Evolutionary conservation across 2,888 invertebrate species (phyloP), one percentile per base, ranked within the genome.

Genomic region (Pyrrhosoma nymphula): DNA sequence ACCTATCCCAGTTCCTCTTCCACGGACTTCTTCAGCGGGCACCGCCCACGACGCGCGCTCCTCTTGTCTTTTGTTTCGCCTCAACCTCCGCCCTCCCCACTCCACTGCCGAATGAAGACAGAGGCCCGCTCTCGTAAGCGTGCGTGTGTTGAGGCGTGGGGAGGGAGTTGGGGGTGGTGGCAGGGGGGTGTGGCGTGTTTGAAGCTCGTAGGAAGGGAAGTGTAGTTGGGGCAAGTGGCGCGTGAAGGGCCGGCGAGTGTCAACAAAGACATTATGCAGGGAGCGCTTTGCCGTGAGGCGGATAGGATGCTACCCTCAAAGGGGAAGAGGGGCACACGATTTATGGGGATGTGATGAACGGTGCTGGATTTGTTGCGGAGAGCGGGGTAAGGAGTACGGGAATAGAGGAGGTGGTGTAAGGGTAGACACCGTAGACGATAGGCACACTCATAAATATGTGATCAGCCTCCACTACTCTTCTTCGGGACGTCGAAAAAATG

Each of bases 201-300:
- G 60, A 16, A 16, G 16, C 60, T 0, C 60, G 16, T 12, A 0
- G 16, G 26, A 3, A 1, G 69, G 69, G 18, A 26, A 26, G 69
- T 69, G 69, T 69, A 35, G 12, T 82, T 0, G 82, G 69, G 26
- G 23, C 30, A 30, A 82, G 30, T 82, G 69, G 69, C 23, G n/a
- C 69, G 82, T n/a, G 69, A n/a, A 6, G n/a, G 26, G 69, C n/a
- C 69, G 35, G 30, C 30, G 82, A 12, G 69, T 82, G 82, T 82
- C 82, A 82, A 82, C 82, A 82, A 18, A 82, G 82, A 18, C 30
- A 82, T 82, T 82, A 82, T 82, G 82, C 82, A 82, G 82, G 35
- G 82, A 12, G 60, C 10, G 10, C 56, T 16, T 12, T 16, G 56
- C 56, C 56, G 8, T 56, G 8, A 56, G 16, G n/a, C n/a, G n/a